phyloP scores from a whole-genome alignment of 2,113 vertebrate genomes.

The Brachyhypopomus gauderio region DNA sequence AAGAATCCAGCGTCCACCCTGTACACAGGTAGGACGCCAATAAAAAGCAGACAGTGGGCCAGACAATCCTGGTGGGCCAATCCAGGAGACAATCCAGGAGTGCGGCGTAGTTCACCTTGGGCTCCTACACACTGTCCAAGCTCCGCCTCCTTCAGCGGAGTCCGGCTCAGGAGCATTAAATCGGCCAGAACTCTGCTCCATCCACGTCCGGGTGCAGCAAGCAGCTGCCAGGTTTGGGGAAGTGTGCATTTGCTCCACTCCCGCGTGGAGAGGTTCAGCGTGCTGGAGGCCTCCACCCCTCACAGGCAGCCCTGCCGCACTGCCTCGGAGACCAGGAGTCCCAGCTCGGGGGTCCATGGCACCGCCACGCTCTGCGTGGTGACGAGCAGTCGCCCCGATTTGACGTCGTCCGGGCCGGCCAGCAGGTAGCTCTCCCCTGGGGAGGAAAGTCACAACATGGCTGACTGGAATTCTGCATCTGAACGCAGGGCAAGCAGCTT shows the following conservation, averaged over 20 bases:
- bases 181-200: background rate
- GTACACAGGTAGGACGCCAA: too few relatives aligned
- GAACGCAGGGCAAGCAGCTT: too few relatives aligned
- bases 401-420: slow-evolving; percentile 81
- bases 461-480: background rate
- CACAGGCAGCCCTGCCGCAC: slow-evolving; percentile 66
- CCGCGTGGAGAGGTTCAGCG: too few relatives aligned
- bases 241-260: too few relatives aligned
- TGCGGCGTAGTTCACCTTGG: too few relatives aligned
- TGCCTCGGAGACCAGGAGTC: slow-evolving; percentile 64
- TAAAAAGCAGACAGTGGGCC: too few relatives aligned
- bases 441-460: background rate
- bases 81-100: too few relatives aligned
- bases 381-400: slow-evolving; percentile 79
- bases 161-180: background rate
- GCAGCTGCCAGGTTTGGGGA: too few relatives aligned
- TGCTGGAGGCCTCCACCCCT: slow-evolving; percentile 10
- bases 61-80: too few relatives aligned
- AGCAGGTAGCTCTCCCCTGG: slow-evolving; percentile 84
- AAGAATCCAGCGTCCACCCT: background rate
- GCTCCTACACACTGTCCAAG: background rate
- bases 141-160: background rate
- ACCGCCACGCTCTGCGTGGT: slow-evolving; percentile 85
- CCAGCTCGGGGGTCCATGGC: slow-evolving; percentile 79
- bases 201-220: background rate